Conservation (phyloP, 2,113 vertebrate species). For the Ranitomeya imitator region DNA sequence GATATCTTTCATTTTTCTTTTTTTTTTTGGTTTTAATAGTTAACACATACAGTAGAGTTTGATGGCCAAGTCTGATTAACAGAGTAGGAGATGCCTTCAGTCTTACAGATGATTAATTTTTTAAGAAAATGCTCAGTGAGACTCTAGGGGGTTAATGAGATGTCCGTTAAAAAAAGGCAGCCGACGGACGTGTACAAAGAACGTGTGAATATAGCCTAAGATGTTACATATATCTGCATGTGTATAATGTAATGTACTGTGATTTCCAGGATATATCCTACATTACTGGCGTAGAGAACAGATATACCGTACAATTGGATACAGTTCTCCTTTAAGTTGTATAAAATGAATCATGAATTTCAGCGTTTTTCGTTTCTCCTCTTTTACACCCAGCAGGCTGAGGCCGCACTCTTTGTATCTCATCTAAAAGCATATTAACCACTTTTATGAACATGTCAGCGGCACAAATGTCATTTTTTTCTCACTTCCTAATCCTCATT, state of each 20-base stretch:
- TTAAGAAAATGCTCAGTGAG: too few relatives aligned
- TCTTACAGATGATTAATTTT: too few relatives aligned
- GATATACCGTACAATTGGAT: not conserved
- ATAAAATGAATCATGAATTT: not conserved
- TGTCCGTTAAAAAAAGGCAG: too few relatives aligned
- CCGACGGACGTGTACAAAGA: too few relatives aligned
- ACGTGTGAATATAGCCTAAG: too few relatives aligned
- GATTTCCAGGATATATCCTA: not conserved
- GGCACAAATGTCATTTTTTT: constrained; percentile 47
- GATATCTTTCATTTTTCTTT: too few relatives aligned
- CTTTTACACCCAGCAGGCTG: constrained; percentile 27
- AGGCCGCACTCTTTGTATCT: constrained; percentile 14
- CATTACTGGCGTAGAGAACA: not conserved
- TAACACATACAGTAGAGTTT: too few relatives aligned
- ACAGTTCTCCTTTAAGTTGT: not conserved
- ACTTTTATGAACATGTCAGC: constrained; percentile 54
- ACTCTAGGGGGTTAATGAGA: too few relatives aligned
- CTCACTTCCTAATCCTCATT: constrained; percentile 38
- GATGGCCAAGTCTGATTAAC: too few relatives aligned
- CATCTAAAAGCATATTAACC: constrained; percentile 53
- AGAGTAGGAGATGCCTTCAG: too few relatives aligned
- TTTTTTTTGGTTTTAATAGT: too few relatives aligned
- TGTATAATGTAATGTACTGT: not conserved
- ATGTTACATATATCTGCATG: not conserved
- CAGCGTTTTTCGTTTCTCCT: not conserved